These are phyloP conservation scores for Drosophila lutescens DNA, from an alignment of 2,888 invertebrate genomes.

Conservation along the genomic window DNA sequence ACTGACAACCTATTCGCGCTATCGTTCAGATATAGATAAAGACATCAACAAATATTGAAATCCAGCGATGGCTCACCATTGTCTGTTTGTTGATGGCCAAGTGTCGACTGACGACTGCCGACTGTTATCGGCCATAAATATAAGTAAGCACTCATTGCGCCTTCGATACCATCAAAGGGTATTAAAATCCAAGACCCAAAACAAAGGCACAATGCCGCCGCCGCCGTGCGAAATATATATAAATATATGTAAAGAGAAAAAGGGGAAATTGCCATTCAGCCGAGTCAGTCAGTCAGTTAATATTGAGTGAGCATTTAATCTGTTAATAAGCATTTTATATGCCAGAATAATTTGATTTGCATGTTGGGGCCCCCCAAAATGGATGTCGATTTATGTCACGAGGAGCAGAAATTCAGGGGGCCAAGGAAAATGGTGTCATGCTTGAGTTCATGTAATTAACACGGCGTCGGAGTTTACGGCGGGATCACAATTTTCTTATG, in stretches of 20 bases:
- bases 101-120: conserved; percentile 29
- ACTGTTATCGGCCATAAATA: conserved; percentile 53
- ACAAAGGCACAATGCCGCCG: conserved; percentile 13
- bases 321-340: conserved; percentile 64
- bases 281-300: conserved; percentile 39
- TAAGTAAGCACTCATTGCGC: conserved; percentile 22
- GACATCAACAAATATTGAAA: conserved; percentile 26
- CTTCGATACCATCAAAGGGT: conserved; percentile 52
- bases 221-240: not conserved
- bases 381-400: conserved; percentile 41
- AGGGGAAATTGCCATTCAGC: not conserved
- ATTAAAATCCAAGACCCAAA: conserved; percentile 35
- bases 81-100: conserved; percentile 38
- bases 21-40: conserved; percentile 8
- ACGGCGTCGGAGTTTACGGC: conserved; percentile 43
- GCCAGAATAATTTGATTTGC: conserved; percentile 72
- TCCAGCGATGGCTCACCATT: conserved; percentile 9
- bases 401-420: not conserved
- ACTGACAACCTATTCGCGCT: not conserved
- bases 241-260: not conserved
- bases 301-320: conserved; percentile 54
- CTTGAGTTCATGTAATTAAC: conserved; percentile 47
- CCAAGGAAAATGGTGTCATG: conserved; percentile 30
- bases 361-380: conserved; percentile 37
- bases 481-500: conserved; percentile 48